phyloP scores from a whole-genome alignment of 1,140 invertebrate genomes.

The Drosophila varians region DNA sequence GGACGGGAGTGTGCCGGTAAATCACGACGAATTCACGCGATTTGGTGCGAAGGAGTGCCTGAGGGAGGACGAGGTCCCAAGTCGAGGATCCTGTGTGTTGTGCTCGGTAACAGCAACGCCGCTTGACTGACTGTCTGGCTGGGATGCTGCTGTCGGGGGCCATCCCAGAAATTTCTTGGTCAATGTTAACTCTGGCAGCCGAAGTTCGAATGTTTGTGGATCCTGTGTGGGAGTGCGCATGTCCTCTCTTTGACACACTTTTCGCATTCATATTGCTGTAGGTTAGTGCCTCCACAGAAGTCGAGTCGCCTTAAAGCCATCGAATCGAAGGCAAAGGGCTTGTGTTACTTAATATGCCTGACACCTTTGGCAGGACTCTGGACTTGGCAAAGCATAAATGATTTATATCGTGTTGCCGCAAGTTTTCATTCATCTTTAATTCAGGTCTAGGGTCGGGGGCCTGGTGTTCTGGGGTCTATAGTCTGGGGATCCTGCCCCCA shows the following conservation, averaged over 20 bases:
- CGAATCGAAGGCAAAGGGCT: conserved; percentile 12
- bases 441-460: conserved; percentile 3
- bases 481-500: background rate
- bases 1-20: conserved; percentile 35
- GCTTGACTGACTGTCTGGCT: conserved; percentile 58
- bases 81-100: conserved; percentile 59
- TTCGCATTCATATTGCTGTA: conserved; percentile 59
- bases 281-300: conserved; percentile 63
- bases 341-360: conserved; percentile 75
- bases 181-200: conserved; percentile 60
- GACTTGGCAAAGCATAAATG: conserved; percentile 75
- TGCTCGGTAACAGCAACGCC: conserved; percentile 76
- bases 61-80: background rate
- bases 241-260: conserved; percentile 64
- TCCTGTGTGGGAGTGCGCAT: conserved; percentile 43
- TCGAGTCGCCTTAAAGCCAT: conserved; percentile 28
- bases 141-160: conserved; percentile 57
- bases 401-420: conserved; percentile 63
- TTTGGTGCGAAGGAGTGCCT: conserved; percentile 10
- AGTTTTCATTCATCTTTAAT: conserved; percentile 76
- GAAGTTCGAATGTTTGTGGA: conserved; percentile 76
- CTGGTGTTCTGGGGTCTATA: background rate
- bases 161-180: conserved; percentile 58
- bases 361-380: conserved; percentile 54
- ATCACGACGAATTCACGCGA: conserved; percentile 43